Conservation (phyloP, 2,113 vertebrate species). For the Gadus chalcogrammus region DNA sequence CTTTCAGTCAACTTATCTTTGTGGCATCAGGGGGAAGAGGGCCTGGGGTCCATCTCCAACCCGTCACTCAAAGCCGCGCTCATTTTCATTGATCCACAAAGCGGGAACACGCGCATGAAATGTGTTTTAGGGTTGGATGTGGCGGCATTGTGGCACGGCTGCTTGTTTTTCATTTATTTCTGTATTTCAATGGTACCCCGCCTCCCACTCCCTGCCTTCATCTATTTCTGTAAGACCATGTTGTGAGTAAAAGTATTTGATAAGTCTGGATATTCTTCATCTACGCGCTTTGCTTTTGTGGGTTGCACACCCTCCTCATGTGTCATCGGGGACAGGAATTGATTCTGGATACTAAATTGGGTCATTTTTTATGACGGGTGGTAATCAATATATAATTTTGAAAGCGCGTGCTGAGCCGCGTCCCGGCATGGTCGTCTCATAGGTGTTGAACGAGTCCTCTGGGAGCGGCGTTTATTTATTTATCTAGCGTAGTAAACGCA, state of each 20-base stretch:
- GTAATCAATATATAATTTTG: slow-evolving; percentile 61
- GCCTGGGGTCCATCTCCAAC: slow-evolving; percentile 23
- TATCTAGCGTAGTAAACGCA: slow-evolving; percentile 37
- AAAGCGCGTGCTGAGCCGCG: slow-evolving; percentile 40
- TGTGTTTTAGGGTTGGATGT: no score
- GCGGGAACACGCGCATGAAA: not conserved
- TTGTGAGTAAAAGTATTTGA: no score
- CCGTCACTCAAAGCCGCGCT: slow-evolving; percentile 36
- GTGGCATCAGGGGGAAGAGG: slow-evolving; percentile 29
- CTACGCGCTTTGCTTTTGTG: not conserved
- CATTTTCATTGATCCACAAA: slow-evolving; percentile 1
- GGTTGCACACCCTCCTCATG: slow-evolving; percentile 19
- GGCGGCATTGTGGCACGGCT: no score
- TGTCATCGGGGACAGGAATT: slow-evolving; percentile 48
- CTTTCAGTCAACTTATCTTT: slow-evolving; percentile 36
- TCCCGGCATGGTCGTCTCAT: slow-evolving; percentile 35
- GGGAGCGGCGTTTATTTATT: slow-evolving; percentile 40
- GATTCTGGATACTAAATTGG: slow-evolving; percentile 63
- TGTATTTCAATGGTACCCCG: no score
- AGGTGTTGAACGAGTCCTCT: slow-evolving; percentile 30
- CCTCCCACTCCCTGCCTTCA: no score
- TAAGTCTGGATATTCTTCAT: slow-evolving; percentile 29
- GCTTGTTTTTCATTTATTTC: no score
- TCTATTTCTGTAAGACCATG: no score
- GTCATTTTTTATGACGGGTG: slow-evolving; percentile 62